phyloP scores from a whole-genome alignment of 2,113 vertebrate genomes.

The Poeciliopsis occidentalis region DNA sequence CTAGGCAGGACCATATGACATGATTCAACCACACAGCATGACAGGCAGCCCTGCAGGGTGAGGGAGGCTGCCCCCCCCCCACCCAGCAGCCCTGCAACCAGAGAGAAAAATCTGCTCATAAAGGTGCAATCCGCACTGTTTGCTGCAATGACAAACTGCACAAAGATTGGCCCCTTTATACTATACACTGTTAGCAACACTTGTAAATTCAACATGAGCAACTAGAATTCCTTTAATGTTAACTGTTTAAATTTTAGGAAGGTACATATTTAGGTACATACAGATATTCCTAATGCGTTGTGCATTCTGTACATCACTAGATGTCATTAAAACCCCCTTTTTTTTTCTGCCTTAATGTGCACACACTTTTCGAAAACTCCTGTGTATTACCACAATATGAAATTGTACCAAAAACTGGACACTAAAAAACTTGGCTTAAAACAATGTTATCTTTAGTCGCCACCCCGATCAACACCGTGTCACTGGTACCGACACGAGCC shows the following conservation, averaged over 20 bases:
- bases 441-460: slow-evolving; percentile 66
- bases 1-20: slow-evolving; percentile 73
- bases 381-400: slow-evolving; percentile 73
- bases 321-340: slow-evolving; percentile 48
- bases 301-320: slow-evolving; percentile 63
- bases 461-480: slow-evolving; percentile 37
- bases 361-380: slow-evolving; percentile 65
- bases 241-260: slow-evolving; percentile 56
- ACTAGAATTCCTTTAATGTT: slow-evolving; percentile 59
- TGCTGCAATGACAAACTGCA: slow-evolving; percentile 2
- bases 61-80: not conserved
- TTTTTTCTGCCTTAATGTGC: slow-evolving; percentile 51
- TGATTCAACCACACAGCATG: slow-evolving; percentile 68
- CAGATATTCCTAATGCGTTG: slow-evolving; percentile 70
- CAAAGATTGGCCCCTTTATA: slow-evolving; percentile 52
- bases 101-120: slow-evolving; percentile 65
- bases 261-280: slow-evolving; percentile 74
- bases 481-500: slow-evolving; percentile 34
- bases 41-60: slow-evolving; percentile 47
- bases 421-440: slow-evolving; percentile 72
- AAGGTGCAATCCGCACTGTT: slow-evolving; percentile 45
- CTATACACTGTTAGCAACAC: slow-evolving; percentile 63
- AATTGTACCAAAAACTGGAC: slow-evolving; percentile 75
- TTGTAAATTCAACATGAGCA: slow-evolving; percentile 66
- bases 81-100: slow-evolving; percentile 53